Conservation (phyloP, 1,140 invertebrate genomes). For the Cydia strobilella region DNA sequence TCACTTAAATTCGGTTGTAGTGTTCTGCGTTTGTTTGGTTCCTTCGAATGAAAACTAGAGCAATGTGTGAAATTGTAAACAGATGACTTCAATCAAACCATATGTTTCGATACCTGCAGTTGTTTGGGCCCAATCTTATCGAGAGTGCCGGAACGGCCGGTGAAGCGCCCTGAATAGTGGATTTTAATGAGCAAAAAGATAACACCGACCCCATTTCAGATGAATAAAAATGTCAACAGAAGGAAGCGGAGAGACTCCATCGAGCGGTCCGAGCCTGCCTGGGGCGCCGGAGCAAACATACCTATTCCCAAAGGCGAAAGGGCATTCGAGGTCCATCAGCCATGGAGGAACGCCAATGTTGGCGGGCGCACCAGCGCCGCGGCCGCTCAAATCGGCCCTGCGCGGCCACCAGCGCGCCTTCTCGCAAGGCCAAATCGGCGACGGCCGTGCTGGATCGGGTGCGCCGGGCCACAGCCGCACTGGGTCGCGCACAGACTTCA, state of each 20-base stretch:
- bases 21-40: slow-evolving; percentile 44
- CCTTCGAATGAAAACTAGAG: slow-evolving; percentile 49
- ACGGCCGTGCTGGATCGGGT: slow-evolving; percentile 68
- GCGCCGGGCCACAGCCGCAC: slow-evolving; percentile 86
- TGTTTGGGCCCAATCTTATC: slow-evolving; percentile 48
- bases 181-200: slow-evolving; percentile 74
- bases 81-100: slow-evolving; percentile 69
- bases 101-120: slow-evolving; percentile 65
- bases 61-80: slow-evolving; percentile 70
- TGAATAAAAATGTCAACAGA: slow-evolving; percentile 81
- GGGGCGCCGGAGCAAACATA: slow-evolving; percentile 82
- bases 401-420: slow-evolving; percentile 91
- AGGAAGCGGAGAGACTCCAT: slow-evolving; percentile 79
- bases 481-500: slow-evolving; percentile 93
- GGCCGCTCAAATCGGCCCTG: slow-evolving; percentile 83
- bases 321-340: slow-evolving; percentile 89
- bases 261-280: slow-evolving; percentile 69
- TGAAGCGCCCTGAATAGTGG: slow-evolving; percentile 24
- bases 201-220: slow-evolving; percentile 60
- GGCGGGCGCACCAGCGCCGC: slow-evolving; percentile 74
- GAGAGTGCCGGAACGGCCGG: slow-evolving; percentile 36
- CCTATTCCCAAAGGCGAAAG: slow-evolving; percentile 80
- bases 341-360: slow-evolving; percentile 85
- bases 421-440: slow-evolving; percentile 91
- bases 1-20: slow-evolving; percentile 16